A percentile compares a stretch with the other conserved stretches of the same genome.
phyloP scores from a whole-genome alignment of 2,888 invertebrate species.

The Synanthedon vespiformis region DNA sequence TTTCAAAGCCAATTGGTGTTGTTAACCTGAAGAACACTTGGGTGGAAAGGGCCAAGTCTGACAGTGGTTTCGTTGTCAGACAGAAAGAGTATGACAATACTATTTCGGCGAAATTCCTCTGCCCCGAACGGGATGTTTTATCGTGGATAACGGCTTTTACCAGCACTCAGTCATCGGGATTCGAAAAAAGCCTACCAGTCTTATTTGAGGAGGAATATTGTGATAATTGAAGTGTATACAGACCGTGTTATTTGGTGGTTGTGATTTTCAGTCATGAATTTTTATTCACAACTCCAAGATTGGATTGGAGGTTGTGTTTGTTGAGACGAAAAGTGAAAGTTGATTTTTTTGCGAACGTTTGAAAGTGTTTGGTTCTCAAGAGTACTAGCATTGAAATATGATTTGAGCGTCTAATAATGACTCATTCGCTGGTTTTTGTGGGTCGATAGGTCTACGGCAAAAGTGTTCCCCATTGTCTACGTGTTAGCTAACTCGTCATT shows the following conservation, averaged over 20 bases:
- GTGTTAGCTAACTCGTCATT: no score
- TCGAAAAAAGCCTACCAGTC: conserved; percentile 70
- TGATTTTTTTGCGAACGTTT: conserved; percentile 39
- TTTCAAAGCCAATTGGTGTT: conserved; percentile 72
- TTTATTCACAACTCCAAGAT: conserved; percentile 23
- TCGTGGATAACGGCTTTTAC: conserved; percentile 73
- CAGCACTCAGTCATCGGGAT: conserved; percentile 44
- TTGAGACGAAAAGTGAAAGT: conserved; percentile 59
- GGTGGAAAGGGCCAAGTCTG: conserved; percentile 60
- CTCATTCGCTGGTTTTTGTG: no score
- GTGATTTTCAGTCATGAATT: conserved; percentile 10
- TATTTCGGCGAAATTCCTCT: conserved; percentile 70
- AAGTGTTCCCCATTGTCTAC: no score
- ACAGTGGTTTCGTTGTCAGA: conserved; percentile 67
- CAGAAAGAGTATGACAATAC: conserved; percentile 75
- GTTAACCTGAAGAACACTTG: conserved; percentile 72
- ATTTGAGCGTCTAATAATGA: no score
- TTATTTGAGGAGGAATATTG: conserved; percentile 72
- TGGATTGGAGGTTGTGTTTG: conserved; percentile 44
- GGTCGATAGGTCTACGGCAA: no score
- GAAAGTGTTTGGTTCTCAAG: conserved; percentile 32
- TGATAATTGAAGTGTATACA: conserved; percentile 8
- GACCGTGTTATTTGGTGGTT: conserved; percentile 15
- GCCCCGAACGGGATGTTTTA: conserved; percentile 69
- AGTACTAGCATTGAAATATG: no score